Evolutionary conservation across 2,113 vertebrate species (phyloP), one percentile per base, ranked within the genome.

Genomic region (Brachirus orientalis): DNA sequence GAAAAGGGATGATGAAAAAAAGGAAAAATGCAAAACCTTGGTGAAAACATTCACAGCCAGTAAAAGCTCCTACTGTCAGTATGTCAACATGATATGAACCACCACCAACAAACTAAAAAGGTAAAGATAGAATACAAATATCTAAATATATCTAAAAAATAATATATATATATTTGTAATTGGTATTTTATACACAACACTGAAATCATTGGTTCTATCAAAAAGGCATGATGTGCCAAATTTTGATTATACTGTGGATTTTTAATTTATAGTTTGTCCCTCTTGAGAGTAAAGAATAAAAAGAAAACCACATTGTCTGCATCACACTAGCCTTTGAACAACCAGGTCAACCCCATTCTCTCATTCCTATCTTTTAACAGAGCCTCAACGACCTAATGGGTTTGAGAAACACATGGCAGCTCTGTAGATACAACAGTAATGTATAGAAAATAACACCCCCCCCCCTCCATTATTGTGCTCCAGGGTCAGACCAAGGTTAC

Each of bases 381-480:
- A 68, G 55, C 44, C 69, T 45, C 38, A 56, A 60, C 77, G 28
- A 57, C 50, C 50, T 85, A 79, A 84, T 79, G 65, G 77, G 17
- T 62, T 65, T 40, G 52, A 79, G 54, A 75, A 75, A 73, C 67
- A 77, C 66, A 46, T 14, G 7, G 69, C 35, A 10, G 47, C 71
- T 70, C 69, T 18, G 76, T 74, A 75, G 71, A 79, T 83, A 75
- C 65, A 65, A 19, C 10, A 60, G 58, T 79, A 84, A 89, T 86
- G 72, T 73, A 81, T 63, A 84, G 82, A 87, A 79, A 85, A 86
- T 88, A 84, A 75, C 76, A 72, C 41, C 63, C 35, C 0, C 28
- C 28, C 28, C 28, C 28, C 16, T 62, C 50, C 68, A 43, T 65
- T 63, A 37, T 46, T 57, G 60, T 40, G 74, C 66, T 79, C 77